A percentile compares a stretch with the other conserved stretches of the same genome.
Evolutionary conservation across 1,140 invertebrate species (phyloP).

Genomic region (Lepidurus couesii): DNA sequence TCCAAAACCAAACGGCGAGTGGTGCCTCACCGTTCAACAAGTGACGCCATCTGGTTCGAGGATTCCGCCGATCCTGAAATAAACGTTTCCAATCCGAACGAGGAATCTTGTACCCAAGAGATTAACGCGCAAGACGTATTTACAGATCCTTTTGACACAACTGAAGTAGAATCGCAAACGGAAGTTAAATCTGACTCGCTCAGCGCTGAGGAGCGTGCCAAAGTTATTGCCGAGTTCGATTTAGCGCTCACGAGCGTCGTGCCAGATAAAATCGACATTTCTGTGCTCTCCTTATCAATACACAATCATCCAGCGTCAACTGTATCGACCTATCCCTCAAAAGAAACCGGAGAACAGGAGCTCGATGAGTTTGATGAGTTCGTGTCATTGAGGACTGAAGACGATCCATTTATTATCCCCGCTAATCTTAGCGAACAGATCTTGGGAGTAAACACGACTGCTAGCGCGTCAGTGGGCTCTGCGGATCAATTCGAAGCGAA

Average conservation of each 20-base stretch:
- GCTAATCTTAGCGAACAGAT: neutral
- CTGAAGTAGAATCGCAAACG: slow-evolving; percentile 53
- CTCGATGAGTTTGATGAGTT: slow-evolving; percentile 4
- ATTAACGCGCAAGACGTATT: neutral
- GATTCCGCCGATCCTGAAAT: slow-evolving; percentile 52
- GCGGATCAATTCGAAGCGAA: neutral
- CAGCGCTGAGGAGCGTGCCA: slow-evolving; percentile 2
- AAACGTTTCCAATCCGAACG: slow-evolving; percentile 47
- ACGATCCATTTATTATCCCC: neutral
- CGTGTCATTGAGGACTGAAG: neutral
- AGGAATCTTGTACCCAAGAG: neutral
- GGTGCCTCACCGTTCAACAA: neutral
- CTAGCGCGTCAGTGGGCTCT: neutral
- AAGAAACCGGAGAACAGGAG: neutral
- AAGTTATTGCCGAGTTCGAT: slow-evolving; percentile 31
- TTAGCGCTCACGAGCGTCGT: slow-evolving; percentile 20
- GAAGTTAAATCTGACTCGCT: slow-evolving; percentile 34
- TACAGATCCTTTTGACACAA: slow-evolving; percentile 47
- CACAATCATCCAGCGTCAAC: neutral
- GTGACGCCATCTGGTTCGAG: slow-evolving; percentile 1
- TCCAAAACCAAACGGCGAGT: slow-evolving; percentile 7
- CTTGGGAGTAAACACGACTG: neutral
- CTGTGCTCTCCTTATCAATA: neutral
- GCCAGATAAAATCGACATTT: neutral
- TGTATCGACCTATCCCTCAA: neutral